These are phyloP conservation scores for Sturnus vulgaris DNA, from an alignment of 2,113 vertebrate species.

Conservation along the genomic window DNA sequence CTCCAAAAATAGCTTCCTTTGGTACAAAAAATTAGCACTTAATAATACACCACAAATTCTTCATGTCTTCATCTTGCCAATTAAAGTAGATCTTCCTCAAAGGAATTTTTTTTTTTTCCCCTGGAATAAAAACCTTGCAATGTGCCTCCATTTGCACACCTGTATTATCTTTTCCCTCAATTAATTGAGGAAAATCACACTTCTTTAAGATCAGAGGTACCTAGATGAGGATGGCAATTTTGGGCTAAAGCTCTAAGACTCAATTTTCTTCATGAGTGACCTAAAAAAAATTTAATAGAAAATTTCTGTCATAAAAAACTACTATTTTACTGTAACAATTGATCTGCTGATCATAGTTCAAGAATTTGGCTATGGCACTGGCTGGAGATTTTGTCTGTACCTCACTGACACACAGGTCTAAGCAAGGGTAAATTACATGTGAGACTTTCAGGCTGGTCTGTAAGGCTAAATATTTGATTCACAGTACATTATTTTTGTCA, in stretches of 20 bases:
- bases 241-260: background rate
- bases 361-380: background rate
- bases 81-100: background rate
- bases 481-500: background rate
- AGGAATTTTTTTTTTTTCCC: background rate
- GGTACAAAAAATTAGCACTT: background rate
- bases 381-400: background rate
- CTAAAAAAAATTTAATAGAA: background rate
- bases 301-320: background rate
- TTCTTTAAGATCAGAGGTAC: background rate
- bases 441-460: background rate
- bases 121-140: background rate
- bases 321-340: background rate
- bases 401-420: background rate
- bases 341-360: background rate
- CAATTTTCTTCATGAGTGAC: background rate
- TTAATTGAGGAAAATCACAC: background rate
- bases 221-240: background rate
- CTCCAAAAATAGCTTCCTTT: background rate
- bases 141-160: background rate
- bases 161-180: background rate
- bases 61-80: background rate
- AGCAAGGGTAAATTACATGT: background rate
- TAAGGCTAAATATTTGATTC: background rate
- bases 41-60: background rate